Evolutionary conservation across 1,140 invertebrate species (phyloP).

Genomic region (Drosophila asahinai): DNA sequence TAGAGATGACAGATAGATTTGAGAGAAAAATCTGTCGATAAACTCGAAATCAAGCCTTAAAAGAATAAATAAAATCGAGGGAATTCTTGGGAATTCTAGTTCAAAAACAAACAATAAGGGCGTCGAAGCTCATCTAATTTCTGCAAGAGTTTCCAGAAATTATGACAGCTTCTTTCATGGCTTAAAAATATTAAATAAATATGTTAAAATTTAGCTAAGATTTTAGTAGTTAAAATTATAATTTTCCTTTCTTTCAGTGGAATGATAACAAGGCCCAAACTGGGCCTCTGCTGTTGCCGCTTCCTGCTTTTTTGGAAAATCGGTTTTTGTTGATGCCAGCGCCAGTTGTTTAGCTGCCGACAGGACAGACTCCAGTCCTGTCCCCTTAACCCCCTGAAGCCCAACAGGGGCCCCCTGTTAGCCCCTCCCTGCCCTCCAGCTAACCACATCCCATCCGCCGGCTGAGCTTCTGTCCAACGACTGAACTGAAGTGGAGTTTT

Average conservation of each 20-base stretch:
- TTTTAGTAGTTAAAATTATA: not conserved
- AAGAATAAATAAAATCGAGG: too few relatives aligned
- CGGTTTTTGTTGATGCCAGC: conserved; percentile 81
- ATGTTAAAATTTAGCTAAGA: not conserved
- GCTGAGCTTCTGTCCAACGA: conserved; percentile 47
- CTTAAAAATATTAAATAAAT: not conserved
- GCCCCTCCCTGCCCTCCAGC: conserved; percentile 10
- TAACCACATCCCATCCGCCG: conserved; percentile 36
- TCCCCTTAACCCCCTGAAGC: conserved; percentile 12
- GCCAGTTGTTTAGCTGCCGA: conserved; percentile 74
- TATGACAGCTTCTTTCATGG: not conserved
- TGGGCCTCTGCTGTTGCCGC: conserved; percentile 58
- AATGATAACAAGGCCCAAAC: conserved; percentile 18
- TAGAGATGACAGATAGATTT: not conserved
- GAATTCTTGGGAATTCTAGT: not conserved
- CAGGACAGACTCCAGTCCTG: conserved; percentile 42
- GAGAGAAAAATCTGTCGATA: not conserved
- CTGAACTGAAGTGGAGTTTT: conserved; percentile 76
- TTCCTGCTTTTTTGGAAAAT: conserved; percentile 75
- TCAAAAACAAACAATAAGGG: too few relatives aligned
- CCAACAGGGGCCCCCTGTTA: conserved; percentile 6
- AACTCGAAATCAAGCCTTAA: not conserved
- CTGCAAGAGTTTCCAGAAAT: not conserved
- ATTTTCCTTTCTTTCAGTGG: not conserved
- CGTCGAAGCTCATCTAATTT: too few relatives aligned